A percentile compares a stretch with the other conserved stretches of the same genome.
Evolutionary conservation across 1,140 invertebrate species (phyloP).

Genomic region (Orchestia grillus): DNA sequence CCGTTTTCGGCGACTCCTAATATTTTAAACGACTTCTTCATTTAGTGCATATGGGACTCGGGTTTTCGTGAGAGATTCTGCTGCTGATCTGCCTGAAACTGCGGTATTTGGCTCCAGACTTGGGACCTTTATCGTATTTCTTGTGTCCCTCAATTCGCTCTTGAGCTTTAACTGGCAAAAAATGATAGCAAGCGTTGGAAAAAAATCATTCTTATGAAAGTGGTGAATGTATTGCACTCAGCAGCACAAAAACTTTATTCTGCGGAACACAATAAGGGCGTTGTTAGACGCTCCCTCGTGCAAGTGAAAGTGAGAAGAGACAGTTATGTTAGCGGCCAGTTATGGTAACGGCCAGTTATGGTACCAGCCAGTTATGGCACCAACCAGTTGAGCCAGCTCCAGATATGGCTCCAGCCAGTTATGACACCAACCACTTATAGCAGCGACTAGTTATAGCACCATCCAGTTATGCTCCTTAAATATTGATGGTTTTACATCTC

Average conservation of each 20-base stretch:
- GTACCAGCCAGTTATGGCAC: background rate
- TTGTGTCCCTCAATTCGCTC: background rate
- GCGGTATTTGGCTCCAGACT: no score
- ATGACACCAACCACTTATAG: no score
- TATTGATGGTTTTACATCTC: no score
- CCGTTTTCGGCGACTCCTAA: background rate
- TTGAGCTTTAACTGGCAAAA: background rate
- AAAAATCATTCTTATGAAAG: background rate
- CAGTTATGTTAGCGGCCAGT: background rate
- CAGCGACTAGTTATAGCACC: no score
- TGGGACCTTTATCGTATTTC: no score
- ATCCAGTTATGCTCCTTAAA: no score
- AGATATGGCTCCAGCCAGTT: no score
- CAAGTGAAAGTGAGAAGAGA: background rate
- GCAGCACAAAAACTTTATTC: background rate
- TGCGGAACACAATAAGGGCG: background rate
- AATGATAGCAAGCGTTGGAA: background rate
- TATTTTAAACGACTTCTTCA: background rate
- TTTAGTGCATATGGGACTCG: background rate
- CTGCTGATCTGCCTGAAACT: background rate
- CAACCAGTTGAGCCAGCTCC: no score
- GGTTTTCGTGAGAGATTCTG: background rate
- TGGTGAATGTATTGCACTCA: background rate
- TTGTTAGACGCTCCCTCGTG: background rate
- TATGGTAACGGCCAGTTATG: background rate